These are phyloP conservation scores for Sinotaia quadrata DNA, from an alignment of 2,888 invertebrate genomes.

Conservation along the genomic window DNA sequence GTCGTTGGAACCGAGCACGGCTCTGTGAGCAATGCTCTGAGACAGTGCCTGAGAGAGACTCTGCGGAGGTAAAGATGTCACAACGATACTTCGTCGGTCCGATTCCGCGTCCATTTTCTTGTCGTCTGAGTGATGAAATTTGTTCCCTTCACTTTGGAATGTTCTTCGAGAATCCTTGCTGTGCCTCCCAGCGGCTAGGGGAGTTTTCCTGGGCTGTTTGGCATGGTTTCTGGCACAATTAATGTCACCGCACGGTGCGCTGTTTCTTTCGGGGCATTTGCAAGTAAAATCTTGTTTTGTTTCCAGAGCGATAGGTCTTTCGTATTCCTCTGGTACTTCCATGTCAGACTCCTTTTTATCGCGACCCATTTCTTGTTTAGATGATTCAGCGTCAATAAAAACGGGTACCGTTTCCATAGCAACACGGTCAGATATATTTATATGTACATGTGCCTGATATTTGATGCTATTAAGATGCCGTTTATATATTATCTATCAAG, in stretches of 20 bases:
- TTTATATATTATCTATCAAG: too few species aligned
- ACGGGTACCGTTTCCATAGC: not conserved
- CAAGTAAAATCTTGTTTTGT: not conserved
- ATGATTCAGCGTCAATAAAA: not conserved
- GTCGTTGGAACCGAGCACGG: not conserved
- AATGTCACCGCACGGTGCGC: not conserved
- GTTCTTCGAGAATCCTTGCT: not conserved
- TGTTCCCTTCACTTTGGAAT: not conserved
- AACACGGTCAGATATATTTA: not conserved
- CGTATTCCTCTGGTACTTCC: constrained; percentile 8
- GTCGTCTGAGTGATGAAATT: not conserved
- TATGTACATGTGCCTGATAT: too few species aligned
- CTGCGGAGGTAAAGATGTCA: not conserved
- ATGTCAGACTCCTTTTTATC: constrained; percentile 20
- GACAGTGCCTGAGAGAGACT: constrained; percentile 19
- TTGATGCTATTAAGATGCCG: too few species aligned
- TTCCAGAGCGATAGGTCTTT: not conserved
- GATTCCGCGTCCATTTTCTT: not conserved
- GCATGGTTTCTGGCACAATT: constrained; percentile 9
- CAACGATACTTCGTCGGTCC: not conserved
- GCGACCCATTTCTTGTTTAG: not conserved
- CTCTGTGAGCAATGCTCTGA: not conserved
- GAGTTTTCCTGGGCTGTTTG: not conserved
- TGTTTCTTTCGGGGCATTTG: not conserved
- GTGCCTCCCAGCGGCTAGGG: not conserved